phyloP scores from a whole-genome alignment of 2,888 invertebrate genomes.

The Autographa pulchrina region DNA sequence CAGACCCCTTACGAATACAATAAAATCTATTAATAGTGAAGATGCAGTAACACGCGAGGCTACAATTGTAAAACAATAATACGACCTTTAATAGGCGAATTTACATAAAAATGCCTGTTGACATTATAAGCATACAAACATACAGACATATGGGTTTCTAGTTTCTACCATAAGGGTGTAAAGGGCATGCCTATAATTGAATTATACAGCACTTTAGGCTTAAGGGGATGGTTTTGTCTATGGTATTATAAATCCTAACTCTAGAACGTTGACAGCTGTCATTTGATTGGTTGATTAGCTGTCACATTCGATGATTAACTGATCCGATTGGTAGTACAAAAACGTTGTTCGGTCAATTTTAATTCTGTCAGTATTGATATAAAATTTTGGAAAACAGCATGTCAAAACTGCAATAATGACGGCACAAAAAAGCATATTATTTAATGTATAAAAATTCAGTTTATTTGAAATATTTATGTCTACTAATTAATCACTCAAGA shows the following conservation, averaged over 20 bases:
- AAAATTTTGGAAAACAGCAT: too few species aligned
- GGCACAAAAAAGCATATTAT: too few species aligned
- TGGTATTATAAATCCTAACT: not conserved
- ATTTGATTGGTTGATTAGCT: not conserved
- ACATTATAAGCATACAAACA: slow-evolving; percentile 55
- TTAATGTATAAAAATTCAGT: too few species aligned
- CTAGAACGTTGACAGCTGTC: not conserved
- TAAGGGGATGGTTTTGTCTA: not conserved
- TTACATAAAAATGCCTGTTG: slow-evolving; percentile 68
- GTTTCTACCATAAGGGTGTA: slow-evolving; percentile 22
- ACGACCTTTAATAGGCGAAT: slow-evolving; percentile 61
- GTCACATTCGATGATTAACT: not conserved
- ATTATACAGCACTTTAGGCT: slow-evolving; percentile 24
- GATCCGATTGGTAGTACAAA: too few species aligned
- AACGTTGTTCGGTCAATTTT: too few species aligned
- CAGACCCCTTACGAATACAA: slow-evolving; percentile 15
- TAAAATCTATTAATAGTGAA: slow-evolving; percentile 46
- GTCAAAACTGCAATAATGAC: too few species aligned
- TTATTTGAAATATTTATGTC: too few species aligned
- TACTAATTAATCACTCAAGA: too few species aligned
- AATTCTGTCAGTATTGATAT: too few species aligned
- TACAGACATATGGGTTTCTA: slow-evolving; percentile 19
- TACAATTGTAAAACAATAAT: slow-evolving; percentile 62
- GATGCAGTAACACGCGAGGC: slow-evolving; percentile 22
- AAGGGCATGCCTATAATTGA: slow-evolving; percentile 33